Evolutionary conservation across 2,888 invertebrate species (phyloP).

Genomic region (Xestia rhomboidea): DNA sequence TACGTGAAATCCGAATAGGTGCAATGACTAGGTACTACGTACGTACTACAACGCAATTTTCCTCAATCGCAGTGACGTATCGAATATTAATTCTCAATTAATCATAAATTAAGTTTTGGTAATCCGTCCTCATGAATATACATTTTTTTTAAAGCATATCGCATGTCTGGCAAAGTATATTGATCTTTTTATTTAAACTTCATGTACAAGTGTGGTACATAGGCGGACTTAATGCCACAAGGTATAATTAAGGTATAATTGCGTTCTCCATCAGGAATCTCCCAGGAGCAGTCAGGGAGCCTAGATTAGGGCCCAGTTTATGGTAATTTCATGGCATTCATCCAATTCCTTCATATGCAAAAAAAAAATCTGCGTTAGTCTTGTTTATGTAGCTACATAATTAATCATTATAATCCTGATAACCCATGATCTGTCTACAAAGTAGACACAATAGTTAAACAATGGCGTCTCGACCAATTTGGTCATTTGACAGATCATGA

Average conservation of each 20-base stretch:
- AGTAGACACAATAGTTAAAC: too few species aligned
- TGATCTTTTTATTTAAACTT: too few species aligned
- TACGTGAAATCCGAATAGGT: not conserved
- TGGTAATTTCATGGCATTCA: not conserved
- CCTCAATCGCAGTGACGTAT: not conserved
- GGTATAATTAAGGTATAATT: too few species aligned
- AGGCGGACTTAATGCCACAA: too few species aligned
- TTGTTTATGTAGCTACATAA: too few species aligned
- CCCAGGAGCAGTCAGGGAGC: not conserved
- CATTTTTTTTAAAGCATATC: not conserved
- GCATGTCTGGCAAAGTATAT: not conserved
- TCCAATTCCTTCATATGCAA: too few species aligned
- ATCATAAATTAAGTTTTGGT: not conserved
- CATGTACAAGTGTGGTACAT: too few species aligned
- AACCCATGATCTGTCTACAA: too few species aligned
- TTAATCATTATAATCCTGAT: not conserved
- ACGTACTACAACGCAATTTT: not conserved
- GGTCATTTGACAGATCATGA: too few species aligned
- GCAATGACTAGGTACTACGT: not conserved
- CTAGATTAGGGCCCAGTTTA: not conserved
- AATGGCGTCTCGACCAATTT: too few species aligned
- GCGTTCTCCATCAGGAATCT: not conserved
- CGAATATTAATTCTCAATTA: not conserved
- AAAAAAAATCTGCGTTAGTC: too few species aligned
- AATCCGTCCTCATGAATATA: not conserved